Evolutionary conservation across 2,888 invertebrate species (phyloP).

Genomic region (Fissipunctia ypsillon): DNA sequence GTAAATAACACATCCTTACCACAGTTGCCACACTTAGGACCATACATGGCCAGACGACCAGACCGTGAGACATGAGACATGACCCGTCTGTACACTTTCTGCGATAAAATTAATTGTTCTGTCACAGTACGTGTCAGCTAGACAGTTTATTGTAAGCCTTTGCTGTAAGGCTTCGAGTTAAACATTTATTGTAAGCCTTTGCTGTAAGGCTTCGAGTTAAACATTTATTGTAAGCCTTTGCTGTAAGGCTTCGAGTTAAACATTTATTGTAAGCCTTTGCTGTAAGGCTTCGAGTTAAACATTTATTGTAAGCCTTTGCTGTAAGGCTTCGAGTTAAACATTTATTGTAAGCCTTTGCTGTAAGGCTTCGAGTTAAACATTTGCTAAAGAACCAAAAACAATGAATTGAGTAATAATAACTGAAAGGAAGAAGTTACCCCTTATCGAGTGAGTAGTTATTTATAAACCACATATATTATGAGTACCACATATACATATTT

Average conservation of each 20-base stretch:
- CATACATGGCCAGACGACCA: background rate
- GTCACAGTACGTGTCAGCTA: background rate
- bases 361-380: background rate
- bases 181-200: no score
- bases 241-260: no score
- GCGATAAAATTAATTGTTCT: background rate
- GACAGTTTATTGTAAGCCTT: constrained; percentile 6
- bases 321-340: background rate
- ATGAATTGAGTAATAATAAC: background rate
- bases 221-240: no score
- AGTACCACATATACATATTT: background rate
- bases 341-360: no score
- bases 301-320: no score
- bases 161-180: background rate
- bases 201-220: no score
- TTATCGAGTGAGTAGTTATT: background rate
- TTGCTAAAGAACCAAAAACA: background rate
- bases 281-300: no score
- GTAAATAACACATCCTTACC: constrained; percentile 83
- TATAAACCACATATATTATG: background rate
- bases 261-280: no score
- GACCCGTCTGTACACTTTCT: constrained; percentile 1
- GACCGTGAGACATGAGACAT: background rate
- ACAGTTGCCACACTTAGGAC: background rate
- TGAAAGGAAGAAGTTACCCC: background rate